Evolutionary conservation across 37 sponge, comb jelly and placozoan species (phyloP), one percentile per base, ranked within the genome.

Genomic region (Mnemiopsis leidyi): DNA sequence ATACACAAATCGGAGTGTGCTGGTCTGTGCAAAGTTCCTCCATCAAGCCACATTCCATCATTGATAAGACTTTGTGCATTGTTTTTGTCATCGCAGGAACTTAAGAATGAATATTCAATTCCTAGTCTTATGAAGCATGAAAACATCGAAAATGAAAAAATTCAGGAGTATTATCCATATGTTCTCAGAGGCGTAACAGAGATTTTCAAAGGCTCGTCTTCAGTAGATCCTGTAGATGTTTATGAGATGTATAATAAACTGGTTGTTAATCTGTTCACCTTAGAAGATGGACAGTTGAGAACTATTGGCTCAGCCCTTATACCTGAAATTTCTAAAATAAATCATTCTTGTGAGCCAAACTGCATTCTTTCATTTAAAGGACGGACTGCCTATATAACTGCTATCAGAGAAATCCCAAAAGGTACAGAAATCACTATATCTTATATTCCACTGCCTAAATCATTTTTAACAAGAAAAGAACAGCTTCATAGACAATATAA

Each of bases 291-390:
- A 23, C 75, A 71, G n/a, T 71, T 71, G 26, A 71, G 20, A 5
- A 28, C 25, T 23, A 71, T 71, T 28, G 75, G 75, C 3, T 71
- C 75, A 23, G 75, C 75, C 30, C 75, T 71, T 29, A 71, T 71
- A 23, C 75, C 75, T 28, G 75, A 71, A 18, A n/a, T 71, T 23
- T 29, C 75, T 71, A 71, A 71, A 25, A n/a, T 71, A 5, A 71
- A 71, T 71, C 75, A 71, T 25, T 71, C 75, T 28, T 71, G 75
- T 71, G 75, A 71, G 5, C 75, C 75, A 28, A 71, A 71, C n/a
- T 71, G 75, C 20, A 25, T 71, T 28, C n/a, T 71, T 7, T 71
- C 75, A 71, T 71, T 71, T 28, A 71, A 28, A 5, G 75, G 75
- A 7, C 7, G 75, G n/a, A 71, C 75, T 18, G 75, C 75, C 30